Evolutionary conservation across 2,797 vertebrate species (phyloP), one percentile per base, ranked within the genome.

Genomic region (Muscicapa comitata): DNA sequence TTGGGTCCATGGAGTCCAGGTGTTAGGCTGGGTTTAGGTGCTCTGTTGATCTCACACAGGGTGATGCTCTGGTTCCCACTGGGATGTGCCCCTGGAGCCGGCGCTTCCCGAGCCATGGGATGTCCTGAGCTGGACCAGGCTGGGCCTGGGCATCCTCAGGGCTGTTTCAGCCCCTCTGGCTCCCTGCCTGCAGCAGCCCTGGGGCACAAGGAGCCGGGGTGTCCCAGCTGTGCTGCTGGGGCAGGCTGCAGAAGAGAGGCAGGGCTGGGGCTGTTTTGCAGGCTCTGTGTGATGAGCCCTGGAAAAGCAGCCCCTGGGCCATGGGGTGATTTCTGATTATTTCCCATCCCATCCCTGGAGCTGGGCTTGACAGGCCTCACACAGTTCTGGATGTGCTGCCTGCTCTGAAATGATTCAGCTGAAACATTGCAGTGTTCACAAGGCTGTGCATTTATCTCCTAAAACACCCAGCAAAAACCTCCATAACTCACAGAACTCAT

Each of bases 401-500:
- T 67, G 53, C 29, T 17, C 67, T 53, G 88, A 63, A 88, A 59
- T 70, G 71, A 84, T 68, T 88, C 68, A n/a, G 29, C 54, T 29
- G 18, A 58, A 78, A 20, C 15, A 12, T 29, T 51, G 86, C 90
- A 54, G 86, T 6, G 0, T 17, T 62, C 74, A 8, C 73, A 84
- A 76, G 66, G 28, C 86, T n/a, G 1, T 10, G 70, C 51, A 53
- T 92, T 95, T 57, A 85, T 86, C 83, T 92, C 83, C 42, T 73
- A n/a, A 90, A 95, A 45, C 29, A 84, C 47, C 29, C 45, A n/a
- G 86, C 48, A 68, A 86, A 85, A 84, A 16, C 48, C 19, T 3
- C 48, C 88, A 67, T 94, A 84, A 95, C 63, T 94, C 93, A 90
- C 35, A 50, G 24, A 74, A 53, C 76, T 78, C 58, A 3, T 26